Conservation (phyloP, 2,888 invertebrate species). For the Vannuccia rotundouncinata region DNA sequence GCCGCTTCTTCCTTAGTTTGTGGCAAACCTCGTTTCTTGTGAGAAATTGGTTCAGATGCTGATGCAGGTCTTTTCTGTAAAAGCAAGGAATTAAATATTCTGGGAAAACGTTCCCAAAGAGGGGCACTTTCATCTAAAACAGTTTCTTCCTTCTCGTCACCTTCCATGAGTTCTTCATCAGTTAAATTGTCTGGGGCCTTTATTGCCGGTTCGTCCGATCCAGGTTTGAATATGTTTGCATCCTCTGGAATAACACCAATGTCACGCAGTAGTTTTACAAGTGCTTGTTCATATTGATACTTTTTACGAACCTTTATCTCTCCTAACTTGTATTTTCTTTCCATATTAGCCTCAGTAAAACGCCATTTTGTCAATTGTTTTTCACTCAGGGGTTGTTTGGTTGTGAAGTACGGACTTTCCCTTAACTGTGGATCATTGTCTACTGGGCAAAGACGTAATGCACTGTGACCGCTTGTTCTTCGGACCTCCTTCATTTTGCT, state of each 20-base stretch:
- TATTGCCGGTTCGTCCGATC: neutral
- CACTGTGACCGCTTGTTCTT: conserved; percentile 3
- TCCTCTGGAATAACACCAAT: conserved; percentile 10
- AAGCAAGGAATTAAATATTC: neutral
- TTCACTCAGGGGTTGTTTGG: neutral
- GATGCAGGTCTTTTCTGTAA: neutral
- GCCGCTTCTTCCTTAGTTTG: neutral
- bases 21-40: neutral
- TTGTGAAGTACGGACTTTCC: conserved; percentile 16
- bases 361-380: conserved; percentile 1
- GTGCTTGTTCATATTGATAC: neutral
- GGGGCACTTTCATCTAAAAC: neutral
- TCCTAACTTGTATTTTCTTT: neutral
- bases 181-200: neutral
- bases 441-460: neutral
- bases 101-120: neutral
- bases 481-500: conserved; percentile 14
- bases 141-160: neutral
- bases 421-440: neutral
- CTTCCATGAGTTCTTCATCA: neutral
- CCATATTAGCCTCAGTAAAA: conserved; percentile 5
- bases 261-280: conserved; percentile 8
- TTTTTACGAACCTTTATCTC: conserved; percentile 3
- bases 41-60: neutral
- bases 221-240: neutral